Conservation (phyloP, 2,888 invertebrate genomes). For the Calameuta filiformis region DNA sequence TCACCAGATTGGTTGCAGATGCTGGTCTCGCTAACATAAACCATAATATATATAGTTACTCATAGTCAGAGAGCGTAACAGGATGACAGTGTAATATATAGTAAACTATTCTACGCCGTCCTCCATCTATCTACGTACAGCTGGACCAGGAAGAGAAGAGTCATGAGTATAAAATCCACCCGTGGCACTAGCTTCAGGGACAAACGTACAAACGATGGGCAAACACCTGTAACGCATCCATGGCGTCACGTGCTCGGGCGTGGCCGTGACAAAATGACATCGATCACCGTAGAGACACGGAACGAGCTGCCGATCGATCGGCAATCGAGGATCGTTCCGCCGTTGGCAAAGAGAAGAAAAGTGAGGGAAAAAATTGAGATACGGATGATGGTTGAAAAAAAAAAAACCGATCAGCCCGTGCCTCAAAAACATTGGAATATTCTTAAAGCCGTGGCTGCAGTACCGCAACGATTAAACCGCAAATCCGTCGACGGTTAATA, state of each 20-base stretch:
- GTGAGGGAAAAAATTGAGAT: not conserved
- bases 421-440: conserved; percentile 49
- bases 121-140: not conserved
- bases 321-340: conserved; percentile 5
- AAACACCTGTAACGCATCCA: conserved; percentile 55
- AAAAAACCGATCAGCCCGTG: conserved; percentile 53
- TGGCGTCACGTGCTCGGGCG: conserved; percentile 58
- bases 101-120: not conserved
- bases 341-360: conserved; percentile 43
- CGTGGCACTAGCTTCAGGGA: not conserved
- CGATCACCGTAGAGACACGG: not conserved
- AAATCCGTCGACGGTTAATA: conserved; percentile 36
- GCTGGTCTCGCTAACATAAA: not conserved
- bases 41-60: not conserved
- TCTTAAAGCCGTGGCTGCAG: conserved; percentile 17
- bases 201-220: conserved; percentile 27
- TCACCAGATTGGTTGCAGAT: conserved; percentile 26
- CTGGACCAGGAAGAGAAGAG: not conserved
- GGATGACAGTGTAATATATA: conserved; percentile 1
- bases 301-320: conserved; percentile 30
- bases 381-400: conserved; percentile 26
- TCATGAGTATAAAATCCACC: not conserved
- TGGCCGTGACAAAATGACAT: conserved; percentile 55
- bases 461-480: conserved; percentile 42
- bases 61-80: not conserved